Conservation (phyloP, 92 coral and sea anemone species). For the Muricea muricata region DNA sequence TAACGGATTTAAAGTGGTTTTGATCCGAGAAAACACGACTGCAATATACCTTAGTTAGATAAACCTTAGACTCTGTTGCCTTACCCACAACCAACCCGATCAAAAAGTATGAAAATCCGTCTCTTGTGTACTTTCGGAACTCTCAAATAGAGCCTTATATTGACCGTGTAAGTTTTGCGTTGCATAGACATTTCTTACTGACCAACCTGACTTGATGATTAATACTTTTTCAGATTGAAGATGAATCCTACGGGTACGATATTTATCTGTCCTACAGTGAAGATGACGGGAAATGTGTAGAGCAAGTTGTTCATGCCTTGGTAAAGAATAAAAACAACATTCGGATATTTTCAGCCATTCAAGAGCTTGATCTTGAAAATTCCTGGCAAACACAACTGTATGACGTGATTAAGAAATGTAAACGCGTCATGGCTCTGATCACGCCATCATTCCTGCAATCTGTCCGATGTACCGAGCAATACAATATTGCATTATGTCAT, state of each 20-base stretch:
- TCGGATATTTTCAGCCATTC: slow-evolving; percentile 72
- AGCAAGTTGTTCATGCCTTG: slow-evolving; percentile 65
- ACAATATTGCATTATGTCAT: slow-evolving; percentile 90
- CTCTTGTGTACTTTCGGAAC: too few relatives aligned
- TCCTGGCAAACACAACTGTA: slow-evolving; percentile 95
- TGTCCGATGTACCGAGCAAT: slow-evolving; percentile 88
- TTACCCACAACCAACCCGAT: too few relatives aligned
- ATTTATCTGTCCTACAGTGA: slow-evolving; percentile 83
- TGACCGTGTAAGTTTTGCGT: too few relatives aligned
- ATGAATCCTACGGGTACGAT: slow-evolving; percentile 54
- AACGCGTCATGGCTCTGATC: slow-evolving; percentile 82
- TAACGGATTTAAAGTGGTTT: too few relatives aligned
- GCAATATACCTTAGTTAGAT: background rate
- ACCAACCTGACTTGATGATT: too few relatives aligned
- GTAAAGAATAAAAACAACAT: slow-evolving; percentile 52
- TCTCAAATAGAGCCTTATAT: too few relatives aligned
- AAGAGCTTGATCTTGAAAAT: slow-evolving; percentile 75
- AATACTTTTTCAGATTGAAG: slow-evolving; percentile 27
- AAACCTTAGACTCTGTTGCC: too few relatives aligned
- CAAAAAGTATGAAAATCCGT: too few relatives aligned
- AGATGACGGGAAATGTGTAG: slow-evolving; percentile 73
- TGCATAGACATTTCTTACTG: too few relatives aligned
- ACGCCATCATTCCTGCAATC: slow-evolving; percentile 78
- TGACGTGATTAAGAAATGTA: slow-evolving; percentile 73
- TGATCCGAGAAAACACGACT: too few relatives aligned